Evolutionary conservation across 2,888 invertebrate genomes (phyloP), one percentile per base, ranked within the genome.

Genomic region (Rhagophthalmus giganteus): DNA sequence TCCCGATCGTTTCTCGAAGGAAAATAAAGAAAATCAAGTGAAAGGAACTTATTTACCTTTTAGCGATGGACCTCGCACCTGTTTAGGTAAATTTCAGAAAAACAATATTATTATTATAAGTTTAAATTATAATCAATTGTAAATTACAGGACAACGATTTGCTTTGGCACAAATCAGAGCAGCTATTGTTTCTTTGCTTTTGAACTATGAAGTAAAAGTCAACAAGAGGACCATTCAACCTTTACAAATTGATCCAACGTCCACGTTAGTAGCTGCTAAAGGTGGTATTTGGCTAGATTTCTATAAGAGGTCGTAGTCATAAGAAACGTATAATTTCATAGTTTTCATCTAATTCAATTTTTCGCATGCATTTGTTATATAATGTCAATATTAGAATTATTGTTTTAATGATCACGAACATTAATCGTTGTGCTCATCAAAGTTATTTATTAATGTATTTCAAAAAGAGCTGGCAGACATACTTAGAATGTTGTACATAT

Each of bases 121-220:
- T 26, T 25, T n/a, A 39, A 13, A 5, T 5, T 9, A 6, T 31
- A 6, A 14, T 31, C 5, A 16, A 13, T 20, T 12, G 6, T 24
- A 37, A 37, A 31, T 30, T 56, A 54, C 33, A 60, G 65, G 65
- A 15, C 57, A 52, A 47, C 56, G 59, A 25, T 67, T 68, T 37
- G 67, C 62, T 4, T 16, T 60, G 10, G 39, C 59, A 13, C 65
- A 66, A 54, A 45, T 57, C 3, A 67, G 66, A 48, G 44, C 59
- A 6, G 60, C 60, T 1, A 30, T 66, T 4, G 58, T 46, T 1
- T 31, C 59, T 10, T 42, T 62, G 1, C 28, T 67, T 16, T 35
- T 25, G 5, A 67, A 71, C 33, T 74, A 67, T 50, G 63, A 66
- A 40, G 54, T 74, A 5, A 63, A 65, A 1, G 55, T 73, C 5